Evolutionary conservation across 2,797 vertebrate genomes (phyloP).

Genomic region (Acanthis flammea): DNA sequence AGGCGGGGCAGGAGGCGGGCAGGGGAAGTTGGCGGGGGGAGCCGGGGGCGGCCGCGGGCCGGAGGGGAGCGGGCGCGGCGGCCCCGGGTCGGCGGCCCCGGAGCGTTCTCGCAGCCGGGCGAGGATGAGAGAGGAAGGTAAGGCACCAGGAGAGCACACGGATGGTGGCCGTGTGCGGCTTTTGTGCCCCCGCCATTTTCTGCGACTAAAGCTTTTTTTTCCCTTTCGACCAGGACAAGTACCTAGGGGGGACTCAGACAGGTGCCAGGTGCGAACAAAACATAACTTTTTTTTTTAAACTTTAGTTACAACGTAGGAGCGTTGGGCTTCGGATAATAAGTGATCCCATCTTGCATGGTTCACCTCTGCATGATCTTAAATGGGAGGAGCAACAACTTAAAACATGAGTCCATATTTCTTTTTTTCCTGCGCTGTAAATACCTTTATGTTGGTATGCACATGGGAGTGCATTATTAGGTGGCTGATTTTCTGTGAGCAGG

Average conservation of each 20-base stretch:
- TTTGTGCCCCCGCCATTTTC: not conserved
- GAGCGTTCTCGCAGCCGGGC: rapidly evolving
- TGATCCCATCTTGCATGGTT: not conserved
- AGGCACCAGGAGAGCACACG: not conserved
- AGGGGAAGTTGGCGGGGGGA: not conserved
- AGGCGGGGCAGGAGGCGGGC: not conserved
- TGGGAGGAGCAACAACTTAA: not conserved
- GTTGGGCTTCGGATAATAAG: not conserved
- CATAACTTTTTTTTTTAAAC: not conserved
- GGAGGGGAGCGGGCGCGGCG: not conserved
- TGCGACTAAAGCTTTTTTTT: not conserved
- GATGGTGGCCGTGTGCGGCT: rapidly evolving
- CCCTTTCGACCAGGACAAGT: not conserved
- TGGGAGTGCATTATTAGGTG: not conserved
- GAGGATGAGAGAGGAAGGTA: not conserved
- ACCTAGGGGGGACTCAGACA: not conserved
- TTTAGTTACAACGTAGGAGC: no score
- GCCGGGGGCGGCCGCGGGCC: not conserved
- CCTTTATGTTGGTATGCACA: not conserved
- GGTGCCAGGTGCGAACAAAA: not conserved
- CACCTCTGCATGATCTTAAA: not conserved
- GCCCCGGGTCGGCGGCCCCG: not conserved
- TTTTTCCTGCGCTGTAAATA: not conserved
- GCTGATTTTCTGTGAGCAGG: not conserved
- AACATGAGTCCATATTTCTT: not conserved